Evolutionary conservation across 2,888 invertebrate species (phyloP), one percentile per base, ranked within the genome.

Genomic region (Chaetoderma sp.): DNA sequence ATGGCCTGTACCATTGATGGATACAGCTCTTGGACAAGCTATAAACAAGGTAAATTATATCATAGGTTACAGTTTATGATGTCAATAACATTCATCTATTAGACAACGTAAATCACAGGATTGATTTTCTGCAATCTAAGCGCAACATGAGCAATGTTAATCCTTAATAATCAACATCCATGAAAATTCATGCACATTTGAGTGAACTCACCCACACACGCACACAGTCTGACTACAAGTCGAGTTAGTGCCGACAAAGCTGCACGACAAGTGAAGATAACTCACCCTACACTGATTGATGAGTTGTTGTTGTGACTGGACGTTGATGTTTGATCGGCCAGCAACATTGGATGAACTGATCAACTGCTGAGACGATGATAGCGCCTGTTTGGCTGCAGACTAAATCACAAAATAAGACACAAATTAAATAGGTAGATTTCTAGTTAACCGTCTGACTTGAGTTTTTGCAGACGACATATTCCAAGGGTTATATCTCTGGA

Each of bases 351-450:
- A 93, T 0, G 96, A 93, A 0, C 94, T 92, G 72, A 97, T 92
- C 77, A 95, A 93, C 84, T 98, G 97, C 0, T 95, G 95, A 0
- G 95, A 95, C 61, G 94, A 93, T 0, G 94, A 91, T 0, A 94
- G 93, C 0, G 95, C 94, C 76, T 93, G 93, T 71, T 93, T 92
- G 0, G 95, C 94, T 71, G 93, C 93, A 79, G 76, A 82, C 81
- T 83, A 72, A 69, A 28, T 27, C 1, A 28, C 4, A 2, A 3
- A 21, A 39, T 13, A 33, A 32, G 25, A 2, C 13, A 61, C 23
- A 30, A 1, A 18, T 44, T 0, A 45, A 32, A 18, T 10, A 47
- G 47, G 10, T 13, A 16, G 54, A 8, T 8, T 27, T 13, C 47
- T n/a, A 47, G 10, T 21, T 47, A 13, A 10, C 21, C 21, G 10